Evolutionary conservation across 2,797 vertebrate species (phyloP).

Genomic region (Chromis chromis): DNA sequence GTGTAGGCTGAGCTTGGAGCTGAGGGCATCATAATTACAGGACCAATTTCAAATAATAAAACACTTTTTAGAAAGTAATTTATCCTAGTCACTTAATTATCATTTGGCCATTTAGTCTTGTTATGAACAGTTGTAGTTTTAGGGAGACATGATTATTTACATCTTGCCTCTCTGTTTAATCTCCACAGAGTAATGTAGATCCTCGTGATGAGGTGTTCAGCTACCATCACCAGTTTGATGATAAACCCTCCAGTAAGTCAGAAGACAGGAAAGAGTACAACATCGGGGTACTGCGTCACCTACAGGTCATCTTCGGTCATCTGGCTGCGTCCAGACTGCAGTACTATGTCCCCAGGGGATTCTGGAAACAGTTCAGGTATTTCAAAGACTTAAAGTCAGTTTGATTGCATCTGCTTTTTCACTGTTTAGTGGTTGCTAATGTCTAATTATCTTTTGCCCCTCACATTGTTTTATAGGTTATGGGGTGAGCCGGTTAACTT

Average conservation of each 20-base stretch:
- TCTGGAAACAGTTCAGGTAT: constrained; percentile 99
- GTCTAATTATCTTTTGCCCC: not conserved
- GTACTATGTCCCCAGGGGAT: constrained; percentile 98
- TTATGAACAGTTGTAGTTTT: not conserved
- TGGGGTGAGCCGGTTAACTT: constrained; percentile 99
- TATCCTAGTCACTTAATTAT: not conserved
- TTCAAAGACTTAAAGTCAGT: not conserved
- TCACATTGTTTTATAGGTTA: constrained; percentile 83
- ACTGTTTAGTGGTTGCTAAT: not conserved
- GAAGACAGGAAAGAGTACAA: constrained; percentile 99
- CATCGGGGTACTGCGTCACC: constrained; percentile 97
- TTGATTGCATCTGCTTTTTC: not conserved
- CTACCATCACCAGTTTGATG: constrained; percentile 98
- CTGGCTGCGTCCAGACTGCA: constrained; percentile 97
- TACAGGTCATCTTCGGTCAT: constrained; percentile 99
- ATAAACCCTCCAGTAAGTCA: constrained; percentile 96
- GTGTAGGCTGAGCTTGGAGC: constrained; percentile 47
- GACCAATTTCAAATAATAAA: not conserved
- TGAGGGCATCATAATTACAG: constrained; percentile 42
- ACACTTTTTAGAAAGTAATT: too few species aligned
- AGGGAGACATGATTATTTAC: not conserved
- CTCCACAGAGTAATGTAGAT: constrained; percentile 94
- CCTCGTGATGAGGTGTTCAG: constrained; percentile 98
- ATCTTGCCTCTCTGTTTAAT: constrained; percentile 15
- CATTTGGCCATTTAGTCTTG: not conserved